Percentiles rank a stretch among this genome's conserved stretches.
These are phyloP conservation scores for Choreutis nemorana DNA, from an alignment of 2,888 invertebrate genomes.

Conservation along the genomic window DNA sequence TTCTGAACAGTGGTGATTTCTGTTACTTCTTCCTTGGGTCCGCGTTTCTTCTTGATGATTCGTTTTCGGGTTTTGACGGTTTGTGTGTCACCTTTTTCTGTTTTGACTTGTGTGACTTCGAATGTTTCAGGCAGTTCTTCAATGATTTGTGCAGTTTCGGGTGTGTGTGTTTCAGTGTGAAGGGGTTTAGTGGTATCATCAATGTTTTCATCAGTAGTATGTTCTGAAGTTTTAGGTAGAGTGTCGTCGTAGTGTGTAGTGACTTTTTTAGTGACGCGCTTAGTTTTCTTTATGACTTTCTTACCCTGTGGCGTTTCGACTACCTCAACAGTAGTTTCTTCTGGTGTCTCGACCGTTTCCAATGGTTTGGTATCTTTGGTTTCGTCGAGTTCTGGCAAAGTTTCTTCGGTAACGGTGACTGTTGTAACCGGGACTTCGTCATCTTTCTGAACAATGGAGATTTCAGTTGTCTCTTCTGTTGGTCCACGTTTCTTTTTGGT, in stretches of 20 bases:
- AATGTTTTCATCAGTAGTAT: slow-evolving; percentile 18
- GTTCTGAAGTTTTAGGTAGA: too few species aligned
- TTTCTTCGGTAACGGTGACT: slow-evolving; percentile 10
- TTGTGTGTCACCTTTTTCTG: slow-evolving; percentile 22
- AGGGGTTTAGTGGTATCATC: slow-evolving; percentile 18
- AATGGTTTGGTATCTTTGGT: too few species aligned
- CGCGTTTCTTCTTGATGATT: slow-evolving; percentile 26
- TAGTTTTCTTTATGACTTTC: slow-evolving; percentile 5
- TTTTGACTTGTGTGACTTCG: slow-evolving; percentile 30
- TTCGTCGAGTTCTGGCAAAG: slow-evolving; percentile 7
- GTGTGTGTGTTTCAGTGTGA: slow-evolving; percentile 9
- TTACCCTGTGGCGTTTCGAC: background rate
- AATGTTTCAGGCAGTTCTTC: slow-evolving; percentile 23
- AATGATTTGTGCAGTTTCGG: slow-evolving; percentile 1
- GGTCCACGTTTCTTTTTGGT: slow-evolving; percentile 23
- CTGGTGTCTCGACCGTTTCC: slow-evolving; percentile 18
- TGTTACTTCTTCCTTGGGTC: slow-evolving; percentile 27
- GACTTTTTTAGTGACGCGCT: slow-evolving; percentile 40
- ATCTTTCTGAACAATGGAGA: slow-evolving; percentile 14
- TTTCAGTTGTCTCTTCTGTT: slow-evolving; percentile 27
- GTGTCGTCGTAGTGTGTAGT: slow-evolving; percentile 52
- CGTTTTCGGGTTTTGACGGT: slow-evolving; percentile 5
- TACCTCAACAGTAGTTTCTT: slow-evolving; percentile 15
- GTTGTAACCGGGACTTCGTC: slow-evolving; percentile 12
- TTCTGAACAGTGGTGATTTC: slow-evolving; percentile 34